Evolutionary conservation across 2,888 invertebrate species (phyloP), one percentile per base, ranked within the genome.

Genomic region (Synanthedon andrenaeformis): DNA sequence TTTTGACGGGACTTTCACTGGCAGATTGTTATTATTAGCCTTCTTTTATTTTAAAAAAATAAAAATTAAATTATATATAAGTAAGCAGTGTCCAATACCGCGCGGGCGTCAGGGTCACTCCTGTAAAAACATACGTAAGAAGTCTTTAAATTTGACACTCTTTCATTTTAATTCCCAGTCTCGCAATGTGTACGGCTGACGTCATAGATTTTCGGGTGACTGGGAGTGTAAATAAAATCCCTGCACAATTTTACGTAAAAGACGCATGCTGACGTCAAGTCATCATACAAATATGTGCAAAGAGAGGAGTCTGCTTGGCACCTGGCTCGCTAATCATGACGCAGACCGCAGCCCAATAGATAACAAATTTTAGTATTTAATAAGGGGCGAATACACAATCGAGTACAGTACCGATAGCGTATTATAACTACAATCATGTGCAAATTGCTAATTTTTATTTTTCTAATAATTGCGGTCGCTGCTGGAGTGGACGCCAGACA

Each of bases 301-400:
- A 59, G 53, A 55, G 54, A 56, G 56, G 52, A 55, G 66, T 52
- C 63, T 56, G 62, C 61, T 53, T 61, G 67, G 62, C 64, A 57
- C 64, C 66, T 56, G 58, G 54, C 12, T n/a, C 19, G 50, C 42
- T 19, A 10, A 13, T n/a, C 14, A 13, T 67, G 74, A 72, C 72
- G 72, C 64, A 63, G 58, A 55, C 56, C 53, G 56, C 55, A 59
- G 55, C 54, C 55, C 59, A 55, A 58, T 51, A 64, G 74, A 74
- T 74, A 73, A 69, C 68, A 64, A 35, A 53, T 51, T 55, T 54
- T 12, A 58, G 55, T 60, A 62, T 70, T 77, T 79, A 78, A 71
- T 77, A 74, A 67, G 65, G 68, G 52, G 59, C 55, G 50, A 56
- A 56, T 52, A 50, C 55, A 53, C 45, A 8, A 45, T 8, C 8